A percentile compares a stretch with the other conserved stretches of the same genome.
Evolutionary conservation across 2,888 invertebrate genomes (phyloP).

Genomic region (Dicranocentrus wangi): DNA sequence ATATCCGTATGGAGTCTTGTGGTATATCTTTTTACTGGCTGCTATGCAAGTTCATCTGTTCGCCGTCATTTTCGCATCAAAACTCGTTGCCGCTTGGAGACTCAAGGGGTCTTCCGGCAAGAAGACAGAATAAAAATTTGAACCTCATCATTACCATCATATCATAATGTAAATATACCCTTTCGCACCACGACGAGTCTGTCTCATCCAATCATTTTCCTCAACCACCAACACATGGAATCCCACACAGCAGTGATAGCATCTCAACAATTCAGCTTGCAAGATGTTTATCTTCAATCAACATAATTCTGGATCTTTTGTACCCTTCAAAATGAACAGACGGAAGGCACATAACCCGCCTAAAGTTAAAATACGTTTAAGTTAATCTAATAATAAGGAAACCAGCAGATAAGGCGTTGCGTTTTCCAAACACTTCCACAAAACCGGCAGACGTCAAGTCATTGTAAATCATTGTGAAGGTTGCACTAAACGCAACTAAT

Average conservation of each 20-base stretch:
- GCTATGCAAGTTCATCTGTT: constrained; percentile 92
- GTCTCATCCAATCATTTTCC: too few relatives aligned
- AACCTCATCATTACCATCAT: background rate
- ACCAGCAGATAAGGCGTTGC: background rate
- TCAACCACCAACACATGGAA: too few relatives aligned
- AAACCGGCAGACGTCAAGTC: too few relatives aligned
- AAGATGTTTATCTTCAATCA: too few relatives aligned
- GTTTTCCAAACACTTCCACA: background rate
- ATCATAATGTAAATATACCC: background rate
- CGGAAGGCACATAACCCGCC: too few relatives aligned
- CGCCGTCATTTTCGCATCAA: constrained; percentile 88
- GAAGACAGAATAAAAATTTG: constrained; percentile 79
- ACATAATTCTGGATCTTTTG: too few relatives aligned
- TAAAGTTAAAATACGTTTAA: too few relatives aligned
- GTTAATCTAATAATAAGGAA: too few relatives aligned
- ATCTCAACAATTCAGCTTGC: too few relatives aligned
- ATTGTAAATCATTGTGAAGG: too few relatives aligned
- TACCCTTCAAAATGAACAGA: too few relatives aligned
- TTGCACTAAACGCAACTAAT: background rate
- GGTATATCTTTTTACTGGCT: constrained; percentile 91
- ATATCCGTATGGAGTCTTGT: constrained; percentile 91
- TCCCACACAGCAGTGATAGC: too few relatives aligned
- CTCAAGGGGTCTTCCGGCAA: constrained; percentile 75
- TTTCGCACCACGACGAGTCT: background rate
- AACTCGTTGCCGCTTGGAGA: constrained; percentile 88